Percentiles rank a stretch among this genome's conserved stretches.
phyloP scores from a whole-genome alignment of 2,888 invertebrate genomes.

The Ferrisia virgata region DNA sequence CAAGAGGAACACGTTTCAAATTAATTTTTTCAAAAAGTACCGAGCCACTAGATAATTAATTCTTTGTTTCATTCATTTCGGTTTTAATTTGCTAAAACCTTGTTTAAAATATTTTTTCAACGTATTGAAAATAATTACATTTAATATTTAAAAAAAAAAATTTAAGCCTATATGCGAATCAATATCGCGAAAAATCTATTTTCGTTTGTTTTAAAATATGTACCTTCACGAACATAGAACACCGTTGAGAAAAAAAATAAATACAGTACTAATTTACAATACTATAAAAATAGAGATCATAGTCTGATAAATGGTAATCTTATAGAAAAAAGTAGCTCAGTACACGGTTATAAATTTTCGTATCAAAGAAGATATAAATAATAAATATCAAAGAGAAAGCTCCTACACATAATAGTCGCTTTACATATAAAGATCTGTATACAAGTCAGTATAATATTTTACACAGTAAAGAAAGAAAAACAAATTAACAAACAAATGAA shows the following conservation, averaged over 20 bases:
- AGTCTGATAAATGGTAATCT: neutral
- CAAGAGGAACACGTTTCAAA: neutral
- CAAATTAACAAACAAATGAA: neutral
- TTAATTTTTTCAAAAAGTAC: neutral
- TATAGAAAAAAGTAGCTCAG: neutral
- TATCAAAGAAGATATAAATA: neutral
- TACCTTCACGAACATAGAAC: neutral
- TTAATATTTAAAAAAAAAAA: neutral
- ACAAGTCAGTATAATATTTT: neutral
- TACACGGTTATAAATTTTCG: neutral
- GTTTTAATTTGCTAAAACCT: neutral
- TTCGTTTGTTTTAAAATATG: no score
- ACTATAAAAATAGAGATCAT: neutral
- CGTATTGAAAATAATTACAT: neutral
- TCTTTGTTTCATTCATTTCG: neutral
- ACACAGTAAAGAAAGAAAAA: neutral
- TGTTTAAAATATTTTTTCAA: neutral
- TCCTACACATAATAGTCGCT: neutral
- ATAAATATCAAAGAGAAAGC: neutral
- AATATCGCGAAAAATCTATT: no score
- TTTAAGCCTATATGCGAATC: no score
- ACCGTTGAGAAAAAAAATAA: neutral
- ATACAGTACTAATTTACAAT: neutral
- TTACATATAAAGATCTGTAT: neutral
- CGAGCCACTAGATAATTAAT: neutral